Evolutionary conservation across 2,888 invertebrate genomes (phyloP).

Genomic region (Steinernema scapterisci): DNA sequence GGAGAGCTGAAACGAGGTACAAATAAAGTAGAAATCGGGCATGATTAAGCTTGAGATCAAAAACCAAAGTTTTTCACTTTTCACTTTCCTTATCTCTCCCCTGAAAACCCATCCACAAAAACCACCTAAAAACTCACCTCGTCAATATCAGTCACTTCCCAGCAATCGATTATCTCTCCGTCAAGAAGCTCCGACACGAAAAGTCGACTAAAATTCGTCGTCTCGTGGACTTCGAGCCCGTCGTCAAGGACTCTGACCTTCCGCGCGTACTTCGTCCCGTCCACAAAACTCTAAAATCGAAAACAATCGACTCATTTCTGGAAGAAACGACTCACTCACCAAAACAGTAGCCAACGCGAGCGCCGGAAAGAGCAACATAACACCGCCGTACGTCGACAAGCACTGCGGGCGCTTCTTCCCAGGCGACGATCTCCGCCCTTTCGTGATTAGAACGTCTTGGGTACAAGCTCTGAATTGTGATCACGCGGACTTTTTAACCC

Average conservation of each 20-base stretch:
- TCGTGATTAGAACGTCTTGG: neutral
- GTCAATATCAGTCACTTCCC: conserved; percentile 22
- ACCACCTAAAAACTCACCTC: conserved; percentile 6
- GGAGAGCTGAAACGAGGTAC: conserved; percentile 8
- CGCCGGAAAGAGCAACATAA: neutral
- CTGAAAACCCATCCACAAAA: neutral
- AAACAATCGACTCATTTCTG: neutral
- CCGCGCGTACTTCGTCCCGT: conserved; percentile 12
- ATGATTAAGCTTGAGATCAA: too few relatives aligned
- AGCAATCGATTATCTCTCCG: conserved; percentile 19
- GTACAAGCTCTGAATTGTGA: neutral
- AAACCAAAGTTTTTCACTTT: neutral
- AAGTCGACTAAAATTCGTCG: conserved; percentile 7
- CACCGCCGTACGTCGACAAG: neutral
- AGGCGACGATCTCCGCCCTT: too few relatives aligned
- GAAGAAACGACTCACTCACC: neutral
- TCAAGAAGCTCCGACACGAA: conserved; percentile 19
- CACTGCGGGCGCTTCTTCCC: too few relatives aligned
- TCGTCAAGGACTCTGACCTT: conserved; percentile 16
- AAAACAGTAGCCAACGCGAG: neutral
- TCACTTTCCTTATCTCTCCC: neutral
- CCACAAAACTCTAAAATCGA: neutral
- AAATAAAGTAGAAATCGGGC: neutral
- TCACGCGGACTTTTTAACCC: neutral
- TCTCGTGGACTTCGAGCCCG: conserved; percentile 27